Base-by-base conservation (phyloP, 2,113 vertebrate species). In the Carassius auratus region DNA sequence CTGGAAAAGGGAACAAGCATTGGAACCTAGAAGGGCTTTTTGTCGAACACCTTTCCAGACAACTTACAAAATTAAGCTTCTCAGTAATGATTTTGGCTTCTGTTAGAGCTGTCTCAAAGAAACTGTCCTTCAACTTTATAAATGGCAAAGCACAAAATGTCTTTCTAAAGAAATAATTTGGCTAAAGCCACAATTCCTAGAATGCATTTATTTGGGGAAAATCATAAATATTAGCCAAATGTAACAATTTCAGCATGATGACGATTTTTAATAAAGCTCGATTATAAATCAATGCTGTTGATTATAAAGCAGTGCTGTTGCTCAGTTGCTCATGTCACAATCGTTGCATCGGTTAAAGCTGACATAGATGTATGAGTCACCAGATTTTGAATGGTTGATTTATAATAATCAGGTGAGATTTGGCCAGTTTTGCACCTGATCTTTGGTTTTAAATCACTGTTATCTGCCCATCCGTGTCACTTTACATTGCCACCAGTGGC, bases 1-100 rank as follows among this genome's bases (percentile, higher is more conserved):
- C 73, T 86, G 84, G 84, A 90, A 88, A 86, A 38, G n/a, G 66
- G 64, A 50, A 74, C 19, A 19, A 15, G 33, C 33, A 76, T 84
- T 84, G 57, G 38, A 71, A 38, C 48, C 48, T 8, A 81, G 30
- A 77, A 81, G 71, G 82, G 23, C 17, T 55, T 84, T 81, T 77
- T 77, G 52, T 62, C 3, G 26, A 82, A 55, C 45, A 82, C 23
- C 48, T 69, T 71, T 64, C 21, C 15, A 55, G 45, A 71, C 48
- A 55, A 82, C 42, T 82, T 68, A 42, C 38, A 5, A 71, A 82
- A 55, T 82, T 55, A 55, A 36, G 3, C 17, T 30, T 17, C 48
- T 14, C 26, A 19, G 59, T 66, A 30, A 45, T 48, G 38, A 55
- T 55, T 82, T 15, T 23, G 12, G n/a, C 48, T 82, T 82, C 64